Evolutionary conservation across 2,888 invertebrate genomes (phyloP).

Genomic region (Maniola hyperantus): DNA sequence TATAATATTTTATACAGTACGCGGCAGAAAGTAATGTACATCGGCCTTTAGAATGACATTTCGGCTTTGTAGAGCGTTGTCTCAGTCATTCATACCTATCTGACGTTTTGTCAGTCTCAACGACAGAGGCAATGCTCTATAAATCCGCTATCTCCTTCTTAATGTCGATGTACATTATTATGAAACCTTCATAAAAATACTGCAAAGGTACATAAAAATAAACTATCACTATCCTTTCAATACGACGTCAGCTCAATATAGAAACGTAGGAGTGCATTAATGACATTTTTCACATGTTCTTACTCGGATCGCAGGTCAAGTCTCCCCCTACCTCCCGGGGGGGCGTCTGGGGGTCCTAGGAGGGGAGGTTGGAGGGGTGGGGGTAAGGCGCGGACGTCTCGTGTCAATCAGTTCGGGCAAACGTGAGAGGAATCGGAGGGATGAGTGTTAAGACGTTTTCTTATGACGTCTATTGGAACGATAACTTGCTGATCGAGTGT

Average conservation of each 20-base stretch:
- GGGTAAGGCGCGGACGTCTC: conserved; percentile 74
- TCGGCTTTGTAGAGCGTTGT: no score
- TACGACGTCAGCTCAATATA: conserved; percentile 36
- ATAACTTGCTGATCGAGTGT: conserved; percentile 16
- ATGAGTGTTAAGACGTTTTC: conserved; percentile 62
- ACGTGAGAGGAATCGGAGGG: conserved; percentile 75
- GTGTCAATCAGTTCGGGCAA: conserved; percentile 78
- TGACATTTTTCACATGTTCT: conserved; percentile 81
- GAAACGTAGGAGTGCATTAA: conserved; percentile 70
- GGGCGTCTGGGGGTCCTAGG: conserved; percentile 41
- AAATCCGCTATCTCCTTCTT: no score
- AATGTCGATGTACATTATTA: no score
- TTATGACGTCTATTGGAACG: conserved; percentile 50
- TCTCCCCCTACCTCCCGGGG: conserved; percentile 45
- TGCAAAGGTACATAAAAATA: no score
- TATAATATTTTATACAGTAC: no score
- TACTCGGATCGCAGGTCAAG: conserved; percentile 71
- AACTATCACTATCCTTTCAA: neutral
- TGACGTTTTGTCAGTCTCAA: no score
- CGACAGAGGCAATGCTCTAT: no score
- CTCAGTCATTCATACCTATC: no score
- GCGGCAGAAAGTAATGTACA: no score
- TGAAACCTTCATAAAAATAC: no score
- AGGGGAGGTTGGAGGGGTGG: conserved; percentile 33
- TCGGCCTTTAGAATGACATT: no score